Conservation (phyloP, 2,888 invertebrate genomes). For the Rhamphomyia laevipes region DNA sequence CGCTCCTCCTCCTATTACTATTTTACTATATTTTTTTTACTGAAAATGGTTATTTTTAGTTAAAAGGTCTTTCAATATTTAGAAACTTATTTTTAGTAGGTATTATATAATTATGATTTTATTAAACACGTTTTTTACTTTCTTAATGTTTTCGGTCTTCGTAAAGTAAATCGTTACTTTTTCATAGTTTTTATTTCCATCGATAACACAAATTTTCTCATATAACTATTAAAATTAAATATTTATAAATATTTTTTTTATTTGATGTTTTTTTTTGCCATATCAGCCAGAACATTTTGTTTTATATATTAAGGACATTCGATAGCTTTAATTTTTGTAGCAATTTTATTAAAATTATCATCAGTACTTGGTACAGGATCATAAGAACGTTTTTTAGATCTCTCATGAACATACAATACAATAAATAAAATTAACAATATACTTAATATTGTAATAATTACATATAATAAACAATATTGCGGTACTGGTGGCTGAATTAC, state of each 20-base stretch:
- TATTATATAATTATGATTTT: too few relatives aligned
- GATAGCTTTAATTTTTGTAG: neutral
- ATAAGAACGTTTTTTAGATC: conserved; percentile 31
- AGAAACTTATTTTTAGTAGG: too few relatives aligned
- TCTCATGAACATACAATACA: conserved; percentile 20
- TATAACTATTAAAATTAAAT: too few relatives aligned
- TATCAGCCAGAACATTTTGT: neutral
- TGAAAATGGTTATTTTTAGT: too few relatives aligned
- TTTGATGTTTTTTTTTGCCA: neutral
- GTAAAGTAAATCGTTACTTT: too few relatives aligned
- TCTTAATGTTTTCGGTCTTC: too few relatives aligned
- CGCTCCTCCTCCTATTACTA: too few relatives aligned
- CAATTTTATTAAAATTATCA: conserved; percentile 27
- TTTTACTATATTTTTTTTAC: too few relatives aligned
- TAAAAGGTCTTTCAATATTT: too few relatives aligned
- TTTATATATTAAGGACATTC: neutral
- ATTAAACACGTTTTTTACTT: too few relatives aligned
- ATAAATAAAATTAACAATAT: conserved; percentile 16
- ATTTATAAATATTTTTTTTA: neutral
- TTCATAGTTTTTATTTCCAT: too few relatives aligned
- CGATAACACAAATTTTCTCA: too few relatives aligned
- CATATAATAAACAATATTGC: conserved; percentile 10
- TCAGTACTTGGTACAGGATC: conserved; percentile 33
- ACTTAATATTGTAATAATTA: conserved; percentile 19
- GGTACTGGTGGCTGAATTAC: neutral